Evolutionary conservation across 2,888 invertebrate genomes (phyloP).

Genomic region (Tanytarsus gracilentus): DNA sequence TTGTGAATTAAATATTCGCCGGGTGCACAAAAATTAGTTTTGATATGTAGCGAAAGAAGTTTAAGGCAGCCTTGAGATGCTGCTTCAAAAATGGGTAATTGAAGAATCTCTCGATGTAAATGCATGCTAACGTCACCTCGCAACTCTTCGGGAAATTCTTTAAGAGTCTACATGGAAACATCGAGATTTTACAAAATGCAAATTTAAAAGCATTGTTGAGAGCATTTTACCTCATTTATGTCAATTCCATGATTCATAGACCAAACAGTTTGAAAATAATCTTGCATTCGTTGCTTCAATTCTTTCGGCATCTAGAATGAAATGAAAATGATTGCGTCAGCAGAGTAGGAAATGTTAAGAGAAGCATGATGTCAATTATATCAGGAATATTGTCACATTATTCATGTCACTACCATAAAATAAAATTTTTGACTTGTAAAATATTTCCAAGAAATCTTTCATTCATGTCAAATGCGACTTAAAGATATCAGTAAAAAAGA

Average conservation of each 20-base stretch:
- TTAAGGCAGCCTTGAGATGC: conserved; percentile 93
- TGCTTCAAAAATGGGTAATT: conserved; percentile 86
- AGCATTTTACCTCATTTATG: conserved; percentile 71
- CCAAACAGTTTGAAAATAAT: conserved; percentile 98
- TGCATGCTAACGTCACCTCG: conserved; percentile 94
- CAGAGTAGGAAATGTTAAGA: not conserved
- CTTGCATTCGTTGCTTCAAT: conserved; percentile 90
- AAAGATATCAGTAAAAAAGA: no score
- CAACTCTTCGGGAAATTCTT: conserved; percentile 93
- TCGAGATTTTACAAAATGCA: not conserved
- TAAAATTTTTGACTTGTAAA: no score
- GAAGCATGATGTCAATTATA: no score
- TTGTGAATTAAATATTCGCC: conserved; percentile 84
- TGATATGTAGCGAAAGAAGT: conserved; percentile 81
- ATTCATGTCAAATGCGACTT: no score
- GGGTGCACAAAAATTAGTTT: conserved; percentile 92
- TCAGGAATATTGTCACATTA: no score
- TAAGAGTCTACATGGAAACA: conserved; percentile 61
- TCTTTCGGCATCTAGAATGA: conserved; percentile 69
- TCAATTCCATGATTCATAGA: conserved; percentile 95
- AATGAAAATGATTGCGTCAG: conserved; percentile 9
- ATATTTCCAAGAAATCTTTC: no score
- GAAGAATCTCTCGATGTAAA: conserved; percentile 86
- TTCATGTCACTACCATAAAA: no score
- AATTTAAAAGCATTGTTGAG: conserved; percentile 11